Conservation (phyloP, 2,888 invertebrate species). For the Unio delphinus region DNA sequence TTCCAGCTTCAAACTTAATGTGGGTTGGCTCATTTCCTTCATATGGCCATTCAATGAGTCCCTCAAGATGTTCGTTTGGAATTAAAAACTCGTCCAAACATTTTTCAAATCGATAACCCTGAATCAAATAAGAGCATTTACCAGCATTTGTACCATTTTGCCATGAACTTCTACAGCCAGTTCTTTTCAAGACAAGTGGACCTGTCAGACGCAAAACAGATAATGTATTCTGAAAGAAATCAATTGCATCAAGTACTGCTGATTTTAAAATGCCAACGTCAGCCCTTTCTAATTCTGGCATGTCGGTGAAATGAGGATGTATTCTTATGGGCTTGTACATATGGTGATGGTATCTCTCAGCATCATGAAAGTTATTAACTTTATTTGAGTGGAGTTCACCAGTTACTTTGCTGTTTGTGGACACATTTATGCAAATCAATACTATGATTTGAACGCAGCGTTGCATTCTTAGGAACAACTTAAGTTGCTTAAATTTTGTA, state of each 20-base stretch:
- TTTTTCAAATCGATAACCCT: conserved; percentile 47
- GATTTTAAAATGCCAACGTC: conserved; percentile 27
- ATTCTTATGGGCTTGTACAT: conserved; percentile 30
- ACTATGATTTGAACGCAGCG: too few species aligned
- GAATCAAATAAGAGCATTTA: conserved; percentile 45
- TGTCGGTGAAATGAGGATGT: conserved; percentile 22
- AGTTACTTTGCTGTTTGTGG: too few species aligned
- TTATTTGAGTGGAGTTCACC: too few species aligned
- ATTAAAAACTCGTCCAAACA: conserved; percentile 58
- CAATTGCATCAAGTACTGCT: conserved; percentile 36
- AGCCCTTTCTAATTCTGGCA: conserved; percentile 25
- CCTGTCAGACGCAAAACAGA: conserved; percentile 38
- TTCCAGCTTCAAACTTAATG: conserved; percentile 43
- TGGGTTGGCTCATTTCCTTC: conserved; percentile 45
- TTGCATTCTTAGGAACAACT: too few species aligned
- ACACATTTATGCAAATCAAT: too few species aligned
- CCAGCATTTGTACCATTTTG: conserved; percentile 48
- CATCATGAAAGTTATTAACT: too few species aligned
- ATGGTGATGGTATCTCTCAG: too few species aligned
- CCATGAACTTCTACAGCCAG: conserved; percentile 46
- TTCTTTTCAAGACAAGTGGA: conserved; percentile 42
- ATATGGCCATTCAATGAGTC: conserved; percentile 55
- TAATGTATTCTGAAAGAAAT: conserved; percentile 24
- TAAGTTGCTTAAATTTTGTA: too few species aligned
- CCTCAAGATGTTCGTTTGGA: conserved; percentile 64